Evolutionary conservation across 2,797 vertebrate species (phyloP).

Genomic region (Scolopax rusticola): DNA sequence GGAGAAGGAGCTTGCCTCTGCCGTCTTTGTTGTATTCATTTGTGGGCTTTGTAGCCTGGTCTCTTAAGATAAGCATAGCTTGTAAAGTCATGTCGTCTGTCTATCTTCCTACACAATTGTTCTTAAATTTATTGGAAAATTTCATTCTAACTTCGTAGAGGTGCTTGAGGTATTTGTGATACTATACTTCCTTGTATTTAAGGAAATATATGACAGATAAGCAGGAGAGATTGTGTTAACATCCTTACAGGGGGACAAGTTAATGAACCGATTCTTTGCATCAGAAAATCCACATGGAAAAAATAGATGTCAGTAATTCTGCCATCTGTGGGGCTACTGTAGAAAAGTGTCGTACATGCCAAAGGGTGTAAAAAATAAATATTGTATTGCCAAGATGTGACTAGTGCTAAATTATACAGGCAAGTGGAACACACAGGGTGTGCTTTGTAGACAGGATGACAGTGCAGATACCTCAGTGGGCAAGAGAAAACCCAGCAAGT

Average conservation of each 20-base stretch:
- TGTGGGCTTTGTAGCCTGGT: not conserved
- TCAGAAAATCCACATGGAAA: not conserved
- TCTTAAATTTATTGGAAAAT: not conserved
- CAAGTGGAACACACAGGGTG: not conserved
- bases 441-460: not conserved
- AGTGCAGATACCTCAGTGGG: not conserved
- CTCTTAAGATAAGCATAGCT: constrained; percentile 49
- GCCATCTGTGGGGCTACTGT: not conserved
- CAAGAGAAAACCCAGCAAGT: not conserved
- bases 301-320: not conserved
- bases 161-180: not conserved
- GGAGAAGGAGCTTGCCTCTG: not conserved
- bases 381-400: not conserved
- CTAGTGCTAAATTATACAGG: not conserved
- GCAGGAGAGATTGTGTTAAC: not conserved
- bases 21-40: not conserved
- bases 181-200: not conserved
- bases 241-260: not conserved
- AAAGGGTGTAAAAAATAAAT: not conserved
- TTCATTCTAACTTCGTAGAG: not conserved
- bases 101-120: not conserved
- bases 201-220: not conserved
- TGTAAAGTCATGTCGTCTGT: not conserved
- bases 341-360: not conserved
- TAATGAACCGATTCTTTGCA: not conserved